Evolutionary conservation across 2,888 invertebrate genomes (phyloP), one percentile per base, ranked within the genome.

Genomic region (Gryllus longicercus): DNA sequence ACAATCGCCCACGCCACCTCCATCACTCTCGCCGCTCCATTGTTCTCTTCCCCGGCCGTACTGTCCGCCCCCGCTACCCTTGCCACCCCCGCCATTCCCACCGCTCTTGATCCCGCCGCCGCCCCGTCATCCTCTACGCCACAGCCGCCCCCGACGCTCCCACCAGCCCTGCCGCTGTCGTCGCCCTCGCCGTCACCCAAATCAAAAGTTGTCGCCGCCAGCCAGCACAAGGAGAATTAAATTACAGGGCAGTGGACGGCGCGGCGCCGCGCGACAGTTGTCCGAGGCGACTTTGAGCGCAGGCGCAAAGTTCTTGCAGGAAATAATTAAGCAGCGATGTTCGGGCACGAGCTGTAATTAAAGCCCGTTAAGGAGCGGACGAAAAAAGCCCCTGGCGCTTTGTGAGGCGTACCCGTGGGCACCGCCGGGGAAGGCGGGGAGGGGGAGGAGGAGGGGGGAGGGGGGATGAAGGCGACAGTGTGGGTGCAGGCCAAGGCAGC

Each of bases 251-350:
- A 18, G 63, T 63, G 16, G 16, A 63, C 63, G 63, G n/a, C 63
- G 16, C 63, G 4, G 63, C 8, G 12, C 63, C 11, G n/a, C 16
- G 63, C 63, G 63, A 63, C 63, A 63, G 63, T 63, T 63, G 63
- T 63, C 63, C 63, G 63, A 63, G 63, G 63, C 14, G 63, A 63
- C 63, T 63, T 63, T 63, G 63, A 63, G 63, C n/a, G 63, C 63
- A n/a, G 63, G 63, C 63, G 63, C 63, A 63, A 63, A 63, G 63
- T 63, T 63, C 63, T 63, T n/a, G 63, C 63, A 63, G 63, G 63
- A 63, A 63, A 63, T 63, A 63, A 63, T 63, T 63, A 63, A n/a
- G 63, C 63, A 14, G 63, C 63, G 63, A 63, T 63, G 63, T 63
- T 63, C 63, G 63, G 63, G 63, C n/a, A n/a, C 63, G 63, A 63